phyloP scores from a whole-genome alignment of 1,140 invertebrate species.

The Listronotus oregonensis region DNA sequence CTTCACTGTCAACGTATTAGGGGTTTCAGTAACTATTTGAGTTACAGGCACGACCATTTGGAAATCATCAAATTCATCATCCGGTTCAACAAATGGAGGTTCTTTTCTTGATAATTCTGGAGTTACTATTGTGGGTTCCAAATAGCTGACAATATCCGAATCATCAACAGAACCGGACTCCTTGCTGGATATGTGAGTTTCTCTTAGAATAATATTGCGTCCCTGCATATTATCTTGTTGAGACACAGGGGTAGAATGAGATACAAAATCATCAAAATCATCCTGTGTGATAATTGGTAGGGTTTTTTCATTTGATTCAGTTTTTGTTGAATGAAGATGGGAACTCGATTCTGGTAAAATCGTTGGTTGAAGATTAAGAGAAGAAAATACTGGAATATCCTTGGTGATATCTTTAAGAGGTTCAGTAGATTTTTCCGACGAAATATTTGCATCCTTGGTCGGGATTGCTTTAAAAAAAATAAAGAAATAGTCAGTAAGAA shows the following conservation, averaged over 20 bases:
- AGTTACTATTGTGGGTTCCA: conserved; percentile 49
- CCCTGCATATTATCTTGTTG: conserved; percentile 4
- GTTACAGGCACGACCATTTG: conserved; percentile 42
- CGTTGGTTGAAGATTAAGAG: not conserved
- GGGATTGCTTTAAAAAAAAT: conserved; percentile 7
- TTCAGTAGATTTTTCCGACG: not conserved
- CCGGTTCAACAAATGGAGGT: conserved; percentile 20
- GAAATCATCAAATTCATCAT: conserved; percentile 51
- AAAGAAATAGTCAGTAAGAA: not conserved
- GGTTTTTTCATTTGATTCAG: conserved; percentile 1
- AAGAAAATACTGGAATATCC: not conserved
- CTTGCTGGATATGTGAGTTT: conserved; percentile 52
- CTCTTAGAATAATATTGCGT: conserved; percentile 44
- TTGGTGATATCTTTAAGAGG: conserved; percentile 2
- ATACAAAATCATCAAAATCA: conserved; percentile 47
- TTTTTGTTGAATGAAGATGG: conserved; percentile 1
- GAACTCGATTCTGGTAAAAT: not conserved
- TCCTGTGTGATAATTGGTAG: conserved; percentile 11
- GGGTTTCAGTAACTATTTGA: conserved; percentile 5
- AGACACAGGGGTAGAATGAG: not conserved
- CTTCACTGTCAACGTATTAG: conserved; percentile 17
- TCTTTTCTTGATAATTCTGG: conserved; percentile 45
- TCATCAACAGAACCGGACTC: conserved; percentile 7
- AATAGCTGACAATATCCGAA: conserved; percentile 33
- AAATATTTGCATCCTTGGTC: not conserved